Evolutionary conservation across 2,888 invertebrate species (phyloP).

Genomic region (Drosophila niveifrons): DNA sequence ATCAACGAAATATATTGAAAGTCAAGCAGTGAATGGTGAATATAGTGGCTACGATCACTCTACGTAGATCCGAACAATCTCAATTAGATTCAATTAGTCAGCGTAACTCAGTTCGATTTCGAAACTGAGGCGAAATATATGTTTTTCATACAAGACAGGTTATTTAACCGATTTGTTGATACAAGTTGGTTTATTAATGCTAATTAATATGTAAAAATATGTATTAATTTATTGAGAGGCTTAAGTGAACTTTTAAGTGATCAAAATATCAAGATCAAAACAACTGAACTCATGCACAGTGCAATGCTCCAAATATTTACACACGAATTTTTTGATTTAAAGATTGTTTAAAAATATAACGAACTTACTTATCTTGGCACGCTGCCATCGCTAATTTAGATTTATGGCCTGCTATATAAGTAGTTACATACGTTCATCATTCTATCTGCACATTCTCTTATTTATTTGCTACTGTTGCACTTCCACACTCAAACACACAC

Average conservation of each 20-base stretch:
- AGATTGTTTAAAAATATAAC: not conserved
- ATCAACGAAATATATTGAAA: conserved; percentile 26
- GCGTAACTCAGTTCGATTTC: conserved; percentile 34
- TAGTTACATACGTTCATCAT: not conserved
- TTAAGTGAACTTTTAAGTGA: conserved; percentile 16
- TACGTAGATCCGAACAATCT: conserved; percentile 26
- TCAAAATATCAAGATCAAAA: conserved; percentile 6
- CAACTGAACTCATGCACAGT: not conserved
- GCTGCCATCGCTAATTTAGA: conserved; percentile 6
- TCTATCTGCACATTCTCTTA: conserved; percentile 1
- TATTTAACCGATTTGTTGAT: conserved; percentile 31
- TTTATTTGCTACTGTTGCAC: not conserved
- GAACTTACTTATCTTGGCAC: not conserved
- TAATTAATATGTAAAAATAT: conserved; percentile 13
- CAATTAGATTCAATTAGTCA: conserved; percentile 69
- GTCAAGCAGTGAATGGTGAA: conserved; percentile 41
- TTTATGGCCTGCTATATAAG: conserved; percentile 9
- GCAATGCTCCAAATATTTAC: not conserved
- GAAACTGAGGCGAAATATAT: conserved; percentile 32
- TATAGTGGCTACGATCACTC: conserved; percentile 18
- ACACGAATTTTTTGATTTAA: not conserved
- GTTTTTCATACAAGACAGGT: conserved; percentile 25
- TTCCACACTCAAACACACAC: not conserved
- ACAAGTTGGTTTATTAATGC: conserved; percentile 6
- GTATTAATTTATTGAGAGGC: conserved; percentile 3